Conservation (phyloP, 2,113 vertebrate species). For the Calidris pygmaea region DNA sequence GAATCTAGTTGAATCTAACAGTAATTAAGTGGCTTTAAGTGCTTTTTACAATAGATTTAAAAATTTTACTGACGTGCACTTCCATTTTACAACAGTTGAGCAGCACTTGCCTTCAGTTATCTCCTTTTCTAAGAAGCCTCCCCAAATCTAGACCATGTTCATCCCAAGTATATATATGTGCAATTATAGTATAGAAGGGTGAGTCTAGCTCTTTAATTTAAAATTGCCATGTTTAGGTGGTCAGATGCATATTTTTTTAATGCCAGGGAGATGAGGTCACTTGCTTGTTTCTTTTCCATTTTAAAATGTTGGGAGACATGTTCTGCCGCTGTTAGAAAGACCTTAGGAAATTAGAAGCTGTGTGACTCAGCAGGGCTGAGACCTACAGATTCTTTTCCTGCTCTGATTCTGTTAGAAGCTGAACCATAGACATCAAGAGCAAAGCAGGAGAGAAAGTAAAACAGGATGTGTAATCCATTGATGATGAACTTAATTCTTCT, state of each 20-base stretch:
- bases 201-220: background rate
- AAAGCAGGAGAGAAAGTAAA: background rate
- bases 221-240: background rate
- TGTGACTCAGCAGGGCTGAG: background rate
- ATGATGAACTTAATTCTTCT: background rate
- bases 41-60: background rate
- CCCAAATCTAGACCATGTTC: background rate
- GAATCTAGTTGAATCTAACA: background rate
- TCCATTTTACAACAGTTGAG: background rate
- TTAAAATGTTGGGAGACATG: background rate
- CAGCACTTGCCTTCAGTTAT: background rate
- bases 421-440: background rate
- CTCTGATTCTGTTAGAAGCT: background rate
- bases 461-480: background rate
- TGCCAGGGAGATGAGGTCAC: background rate
- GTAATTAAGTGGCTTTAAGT: background rate
- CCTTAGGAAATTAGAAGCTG: background rate
- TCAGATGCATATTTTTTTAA: background rate
- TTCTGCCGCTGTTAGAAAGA: background rate
- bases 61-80: background rate
- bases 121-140: background rate
- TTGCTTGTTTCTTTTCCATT: background rate
- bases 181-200: background rate
- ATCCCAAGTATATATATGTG: background rate
- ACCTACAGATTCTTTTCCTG: background rate